Conservation (phyloP, 2,113 vertebrate genomes). For the Conger conger region DNA sequence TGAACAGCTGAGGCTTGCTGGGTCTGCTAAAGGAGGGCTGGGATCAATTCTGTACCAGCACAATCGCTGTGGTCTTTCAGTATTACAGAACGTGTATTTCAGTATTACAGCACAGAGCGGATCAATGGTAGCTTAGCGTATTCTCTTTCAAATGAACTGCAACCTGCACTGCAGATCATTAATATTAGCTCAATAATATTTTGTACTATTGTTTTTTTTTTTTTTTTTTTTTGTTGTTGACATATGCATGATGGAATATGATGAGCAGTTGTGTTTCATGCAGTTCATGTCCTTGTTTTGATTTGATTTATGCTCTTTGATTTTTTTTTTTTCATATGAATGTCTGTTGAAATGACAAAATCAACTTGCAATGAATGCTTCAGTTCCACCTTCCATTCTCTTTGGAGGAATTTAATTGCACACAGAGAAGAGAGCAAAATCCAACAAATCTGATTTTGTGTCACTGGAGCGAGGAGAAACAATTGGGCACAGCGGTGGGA, state of each 20-base stretch:
- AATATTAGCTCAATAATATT: background rate
- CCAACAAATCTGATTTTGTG: background rate
- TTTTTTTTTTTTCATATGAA: background rate
- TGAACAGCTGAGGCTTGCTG: background rate
- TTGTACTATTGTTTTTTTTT: background rate
- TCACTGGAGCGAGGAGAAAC: constrained; percentile 10
- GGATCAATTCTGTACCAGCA: background rate
- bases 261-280: background rate
- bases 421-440: constrained; percentile 26
- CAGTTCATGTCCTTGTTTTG: background rate
- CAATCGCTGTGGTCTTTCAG: background rate
- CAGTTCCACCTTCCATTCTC: background rate
- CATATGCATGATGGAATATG: background rate
- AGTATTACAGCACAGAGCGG: background rate
- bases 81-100: background rate
- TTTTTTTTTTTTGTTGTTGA: background rate
- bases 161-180: background rate
- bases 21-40: too few relatives aligned
- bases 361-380: background rate
- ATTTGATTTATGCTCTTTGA: background rate
- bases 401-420: background rate
- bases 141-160: background rate
- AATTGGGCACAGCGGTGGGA: constrained; percentile 18
- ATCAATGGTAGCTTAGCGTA: background rate
- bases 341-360: background rate